These are phyloP conservation scores for Trypoxylus dichotomus DNA, from an alignment of 1,140 invertebrate genomes.

Conservation along the genomic window DNA sequence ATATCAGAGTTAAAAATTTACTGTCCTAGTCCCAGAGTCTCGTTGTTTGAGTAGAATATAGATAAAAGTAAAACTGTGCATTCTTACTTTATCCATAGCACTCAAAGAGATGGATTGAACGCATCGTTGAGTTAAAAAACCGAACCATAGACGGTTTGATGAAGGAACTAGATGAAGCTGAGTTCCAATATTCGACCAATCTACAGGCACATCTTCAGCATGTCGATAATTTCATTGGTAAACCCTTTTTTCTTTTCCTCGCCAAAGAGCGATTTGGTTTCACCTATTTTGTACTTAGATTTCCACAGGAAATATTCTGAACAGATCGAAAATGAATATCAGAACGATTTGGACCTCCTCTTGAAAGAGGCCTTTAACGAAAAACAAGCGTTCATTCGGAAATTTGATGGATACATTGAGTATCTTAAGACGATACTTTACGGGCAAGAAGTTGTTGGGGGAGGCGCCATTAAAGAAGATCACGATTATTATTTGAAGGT, in stretches of 20 bases:
- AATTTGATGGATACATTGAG: constrained; percentile 33
- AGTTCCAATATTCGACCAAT: constrained; percentile 68
- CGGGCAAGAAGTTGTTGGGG: constrained; percentile 40
- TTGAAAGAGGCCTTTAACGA: constrained; percentile 38
- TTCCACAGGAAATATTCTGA: constrained; percentile 43
- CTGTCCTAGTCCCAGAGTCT: too few relatives aligned
- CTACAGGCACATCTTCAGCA: constrained; percentile 70
- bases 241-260: constrained; percentile 47
- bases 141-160: constrained; percentile 64
- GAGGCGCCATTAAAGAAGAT: constrained; percentile 33
- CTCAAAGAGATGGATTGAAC: constrained; percentile 62
- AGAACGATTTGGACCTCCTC: constrained; percentile 40
- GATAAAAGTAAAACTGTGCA: too few relatives aligned
- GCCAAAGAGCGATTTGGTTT: constrained; percentile 57
- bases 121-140: constrained; percentile 66
- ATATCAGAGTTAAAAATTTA: too few relatives aligned
- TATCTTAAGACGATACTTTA: constrained; percentile 47
- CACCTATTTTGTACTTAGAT: constrained; percentile 33
- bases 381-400: constrained; percentile 26
- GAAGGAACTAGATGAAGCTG: constrained; percentile 65
- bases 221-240: constrained; percentile 69
- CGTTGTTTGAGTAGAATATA: too few relatives aligned
- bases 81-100: constrained; percentile 51
- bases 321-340: constrained; percentile 43
- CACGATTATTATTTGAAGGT: constrained; percentile 44